Base-by-base conservation (phyloP, 2,113 vertebrate genomes). In the Suncus etruscus region DNA sequence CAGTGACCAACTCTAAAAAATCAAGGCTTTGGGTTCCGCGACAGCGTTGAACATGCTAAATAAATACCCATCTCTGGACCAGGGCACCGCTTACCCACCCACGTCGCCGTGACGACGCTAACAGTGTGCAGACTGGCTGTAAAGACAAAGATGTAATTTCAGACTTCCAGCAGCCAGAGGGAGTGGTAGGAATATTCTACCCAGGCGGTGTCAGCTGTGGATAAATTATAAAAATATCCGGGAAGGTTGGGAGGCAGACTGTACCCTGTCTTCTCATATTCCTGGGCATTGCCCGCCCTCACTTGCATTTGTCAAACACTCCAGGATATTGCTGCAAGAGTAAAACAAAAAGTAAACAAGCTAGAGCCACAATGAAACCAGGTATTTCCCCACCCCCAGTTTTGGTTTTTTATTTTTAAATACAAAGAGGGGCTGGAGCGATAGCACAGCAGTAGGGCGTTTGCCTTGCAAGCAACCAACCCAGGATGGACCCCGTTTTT, bases 61-160 rank as follows among this genome's bases (percentile, higher is more conserved):
- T 96, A 96, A 97, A 94, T 97, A 97, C 98, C 98, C 97, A 97
- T 95, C 98, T 97, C 93, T 95, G 94, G 97, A 96, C 98, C 96
- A 97, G 77, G 91, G 97, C 97, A 97, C 98, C 97, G 98, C 39
- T 98, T 98, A 98, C 98, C 97, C 98, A 94, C 97, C 97, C 98
- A 96, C 39, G 98, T 99, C 98, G 86, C 98, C 98, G 99, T 99
- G 97, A 98, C 98, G 98, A 99, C 98, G 89, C 97, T 98, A 98
- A 98, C 97, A 96, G 98, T 97, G 97, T 97, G 98, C 98, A 15
- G 16, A 61, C 98, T 96, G 97, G 98, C 98, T 98, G 98, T 98
- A 98, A 99, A 99, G 98, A 98, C 98, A 98, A 97, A 98, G 99
- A 98, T 99, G 98, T 98, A 99, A 99, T 99, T 99, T 98, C 98